Conservation (phyloP, 2,113 vertebrate genomes). For the Gallinago jamesoni region DNA sequence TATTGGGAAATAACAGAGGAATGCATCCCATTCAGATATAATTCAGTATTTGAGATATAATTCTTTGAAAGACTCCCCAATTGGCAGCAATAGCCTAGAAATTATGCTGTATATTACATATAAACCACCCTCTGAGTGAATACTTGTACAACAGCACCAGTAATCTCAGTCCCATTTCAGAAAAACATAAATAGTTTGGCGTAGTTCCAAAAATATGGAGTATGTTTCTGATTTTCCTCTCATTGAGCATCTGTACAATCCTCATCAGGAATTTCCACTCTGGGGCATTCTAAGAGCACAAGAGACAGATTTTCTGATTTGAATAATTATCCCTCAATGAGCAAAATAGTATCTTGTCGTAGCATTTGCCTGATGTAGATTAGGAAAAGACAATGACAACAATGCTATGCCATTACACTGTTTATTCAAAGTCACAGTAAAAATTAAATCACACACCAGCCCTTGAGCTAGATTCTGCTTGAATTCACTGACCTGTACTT, state of each 20-base stretch:
- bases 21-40: slow-evolving; percentile 38
- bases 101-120: slow-evolving; percentile 39
- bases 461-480: background rate
- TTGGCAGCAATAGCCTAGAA: slow-evolving; percentile 49
- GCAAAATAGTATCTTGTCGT: background rate
- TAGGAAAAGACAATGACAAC: background rate
- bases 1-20: slow-evolving; percentile 55
- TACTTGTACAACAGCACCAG: slow-evolving; percentile 31
- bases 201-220: background rate
- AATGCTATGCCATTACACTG: background rate
- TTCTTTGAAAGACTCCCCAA: slow-evolving; percentile 45
- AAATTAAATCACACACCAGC: background rate
- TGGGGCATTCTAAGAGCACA: background rate
- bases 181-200: slow-evolving; percentile 33
- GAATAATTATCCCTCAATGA: background rate
- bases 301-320: slow-evolving; percentile 1
- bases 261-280: slow-evolving; percentile 28
- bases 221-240: background rate
- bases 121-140: slow-evolving; percentile 51
- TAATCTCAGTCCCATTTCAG: background rate
- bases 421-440: background rate
- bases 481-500: background rate
- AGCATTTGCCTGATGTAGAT: background rate
- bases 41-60: slow-evolving; percentile 37
- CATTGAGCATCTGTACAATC: background rate